Base-by-base conservation (phyloP, 2,797 vertebrate species). In the Atherinosoma microstoma region DNA sequence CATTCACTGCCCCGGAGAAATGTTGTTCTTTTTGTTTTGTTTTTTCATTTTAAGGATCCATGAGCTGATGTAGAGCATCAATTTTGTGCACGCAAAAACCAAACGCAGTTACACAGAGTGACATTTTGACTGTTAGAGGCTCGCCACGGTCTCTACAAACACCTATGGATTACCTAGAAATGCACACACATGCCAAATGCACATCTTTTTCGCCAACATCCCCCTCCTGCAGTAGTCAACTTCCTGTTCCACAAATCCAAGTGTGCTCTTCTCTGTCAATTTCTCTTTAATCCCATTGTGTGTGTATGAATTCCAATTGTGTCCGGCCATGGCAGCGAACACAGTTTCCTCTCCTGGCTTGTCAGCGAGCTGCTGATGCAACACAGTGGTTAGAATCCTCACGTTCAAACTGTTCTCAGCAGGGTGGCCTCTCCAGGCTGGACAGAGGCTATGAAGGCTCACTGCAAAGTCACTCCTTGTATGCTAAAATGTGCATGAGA, bases 361-460 rank as follows among this genome's bases (percentile, higher is more conserved):
- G 78, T 80, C 83, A 64, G 56, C 0, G 35, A 54, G 54, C 56
- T 62, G 75, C 78, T 85, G 84, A 85, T 82, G 83, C 75, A 87
- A 86, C 75, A 51, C 64, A 30, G 57, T 15, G 42, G 80, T 45
- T 70, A 1, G 22, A 64, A 36, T 60, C 57, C 66, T 57, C 13
- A 12, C 47, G 45, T 80, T 84, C 54, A 64, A 22, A 64, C 72
- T 66, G 64, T 73, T 72, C 76, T 74, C 64, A 20, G 53, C 67
- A 35, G 53, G 57, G 70, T 65, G 75, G 67, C 79, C 75, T 70
- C 70, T 84, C 60, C 29, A 3, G 67, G 69, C 73, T 7, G 16
- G 75, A 76, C 76, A 73, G 63, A 34, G 29, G 62, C 60, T 74
- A 3, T 58, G 45, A 69, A 80, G 64, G 32, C 73, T 78, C 76